Percentiles rank a stretch among this genome's conserved stretches.
Evolutionary conservation across 2,888 invertebrate genomes (phyloP).

Genomic region (Macropis europaea): DNA sequence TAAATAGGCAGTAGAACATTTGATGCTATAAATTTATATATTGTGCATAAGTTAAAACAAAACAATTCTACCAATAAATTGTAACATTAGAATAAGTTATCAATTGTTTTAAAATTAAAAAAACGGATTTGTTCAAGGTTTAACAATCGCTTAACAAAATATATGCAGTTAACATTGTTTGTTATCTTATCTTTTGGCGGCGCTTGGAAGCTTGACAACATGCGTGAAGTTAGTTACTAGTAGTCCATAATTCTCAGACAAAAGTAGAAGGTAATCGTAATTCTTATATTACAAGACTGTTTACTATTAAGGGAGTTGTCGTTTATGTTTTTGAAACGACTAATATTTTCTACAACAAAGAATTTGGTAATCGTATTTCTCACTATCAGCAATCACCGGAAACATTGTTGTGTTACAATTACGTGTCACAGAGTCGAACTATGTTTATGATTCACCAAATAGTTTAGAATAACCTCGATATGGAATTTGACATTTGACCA

Average conservation of each 20-base stretch:
- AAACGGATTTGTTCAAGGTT: no score
- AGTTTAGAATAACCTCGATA: conserved; percentile 42
- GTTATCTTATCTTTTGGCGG: neutral
- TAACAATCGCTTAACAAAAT: neutral
- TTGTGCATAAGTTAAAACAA: no score
- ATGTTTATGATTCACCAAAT: conserved; percentile 26
- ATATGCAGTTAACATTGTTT: neutral
- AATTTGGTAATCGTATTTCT: neutral
- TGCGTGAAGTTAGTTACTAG: conserved; percentile 27
- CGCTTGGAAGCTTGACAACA: conserved; percentile 18
- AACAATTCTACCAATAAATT: no score
- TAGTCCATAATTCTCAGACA: neutral
- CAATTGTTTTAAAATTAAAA: no score
- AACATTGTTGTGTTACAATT: neutral
- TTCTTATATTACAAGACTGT: conserved; percentile 24
- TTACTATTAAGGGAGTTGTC: conserved; percentile 13
- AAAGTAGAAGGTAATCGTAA: conserved; percentile 24
- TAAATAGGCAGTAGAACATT: no score
- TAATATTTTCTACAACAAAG: neutral
- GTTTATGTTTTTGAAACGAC: neutral
- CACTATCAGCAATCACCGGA: neutral
- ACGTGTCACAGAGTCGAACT: neutral
- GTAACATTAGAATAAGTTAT: no score
- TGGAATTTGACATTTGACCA: conserved; percentile 46
- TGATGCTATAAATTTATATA: no score